Evolutionary conservation across 2,888 invertebrate species (phyloP).

Genomic region (Lamproptera curius): DNA sequence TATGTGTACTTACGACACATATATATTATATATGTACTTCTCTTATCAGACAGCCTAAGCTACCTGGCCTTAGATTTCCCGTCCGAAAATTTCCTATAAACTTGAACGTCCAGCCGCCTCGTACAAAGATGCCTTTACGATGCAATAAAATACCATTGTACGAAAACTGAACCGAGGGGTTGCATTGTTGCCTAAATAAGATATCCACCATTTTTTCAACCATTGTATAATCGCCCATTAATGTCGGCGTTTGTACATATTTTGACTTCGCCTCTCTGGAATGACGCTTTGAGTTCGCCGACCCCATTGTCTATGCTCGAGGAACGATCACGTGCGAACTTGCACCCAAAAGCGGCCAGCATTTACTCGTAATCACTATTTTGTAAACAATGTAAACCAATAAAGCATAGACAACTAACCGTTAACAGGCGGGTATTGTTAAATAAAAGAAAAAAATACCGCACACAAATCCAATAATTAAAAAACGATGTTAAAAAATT

Average conservation of each 20-base stretch:
- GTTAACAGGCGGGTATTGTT: constrained; percentile 25
- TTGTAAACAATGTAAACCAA: constrained; percentile 18
- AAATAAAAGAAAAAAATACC: not conserved
- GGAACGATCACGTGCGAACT: constrained; percentile 55
- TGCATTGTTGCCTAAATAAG: constrained; percentile 74
- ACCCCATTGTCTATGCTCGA: constrained; percentile 47
- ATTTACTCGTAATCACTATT: not conserved
- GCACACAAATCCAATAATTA: too few relatives aligned
- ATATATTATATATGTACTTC: not conserved
- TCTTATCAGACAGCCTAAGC: constrained; percentile 1
- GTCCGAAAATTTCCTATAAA: constrained; percentile 25
- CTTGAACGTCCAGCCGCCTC: constrained; percentile 34
- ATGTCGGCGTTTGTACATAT: constrained; percentile 68
- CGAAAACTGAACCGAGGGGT: constrained; percentile 39
- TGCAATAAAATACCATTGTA: constrained; percentile 67
- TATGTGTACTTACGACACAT: too few relatives aligned
- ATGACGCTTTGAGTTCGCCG: constrained; percentile 52
- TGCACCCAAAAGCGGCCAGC: too few relatives aligned
- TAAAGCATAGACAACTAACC: constrained; percentile 23
- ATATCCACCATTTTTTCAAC: constrained; percentile 66
- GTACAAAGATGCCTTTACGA: constrained; percentile 69
- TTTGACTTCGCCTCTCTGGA: constrained; percentile 60
- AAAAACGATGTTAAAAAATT: too few relatives aligned
- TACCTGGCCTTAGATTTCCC: constrained; percentile 20
- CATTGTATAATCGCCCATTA: constrained; percentile 65